A percentile compares a stretch with the other conserved stretches of the same genome.
Evolutionary conservation across 2,113 vertebrate genomes (phyloP).

Genomic region (Orientallactaga bullata): DNA sequence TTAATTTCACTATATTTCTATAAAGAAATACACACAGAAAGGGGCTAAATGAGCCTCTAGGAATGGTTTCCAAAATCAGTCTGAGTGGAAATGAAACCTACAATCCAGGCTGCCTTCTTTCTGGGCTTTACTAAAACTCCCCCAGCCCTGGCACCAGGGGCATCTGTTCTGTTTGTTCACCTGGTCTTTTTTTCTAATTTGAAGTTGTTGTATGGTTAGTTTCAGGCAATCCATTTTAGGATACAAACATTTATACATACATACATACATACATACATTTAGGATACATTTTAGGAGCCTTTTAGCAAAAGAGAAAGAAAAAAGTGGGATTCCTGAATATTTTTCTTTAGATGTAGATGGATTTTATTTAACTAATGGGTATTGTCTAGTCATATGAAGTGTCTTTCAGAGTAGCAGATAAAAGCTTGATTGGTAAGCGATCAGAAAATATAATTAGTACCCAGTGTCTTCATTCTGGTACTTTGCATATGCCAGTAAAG

Average conservation of each 20-base stretch:
- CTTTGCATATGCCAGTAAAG: neutral
- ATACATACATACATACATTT: no score
- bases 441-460: neutral
- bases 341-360: constrained; percentile 26
- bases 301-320: constrained; percentile 44
- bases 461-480: neutral
- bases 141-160: neutral
- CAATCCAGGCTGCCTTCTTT: constrained; percentile 32
- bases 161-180: neutral
- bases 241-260: no score
- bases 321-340: neutral
- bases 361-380: constrained; percentile 48
- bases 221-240: neutral
- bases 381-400: constrained; percentile 44
- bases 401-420: constrained; percentile 50
- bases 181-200: constrained; percentile 13
- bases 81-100: neutral
- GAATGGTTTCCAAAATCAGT: neutral
- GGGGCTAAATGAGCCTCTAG: constrained; percentile 3
- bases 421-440: constrained; percentile 22
- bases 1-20: constrained; percentile 17
- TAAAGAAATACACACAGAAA: constrained; percentile 37
- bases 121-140: constrained; percentile 54
- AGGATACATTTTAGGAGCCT: no score
- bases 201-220: neutral